Percentiles rank a stretch among this genome's conserved stretches.
These are phyloP conservation scores for Origma solitaria DNA, from an alignment of 2,113 vertebrate genomes.

Conservation along the genomic window DNA sequence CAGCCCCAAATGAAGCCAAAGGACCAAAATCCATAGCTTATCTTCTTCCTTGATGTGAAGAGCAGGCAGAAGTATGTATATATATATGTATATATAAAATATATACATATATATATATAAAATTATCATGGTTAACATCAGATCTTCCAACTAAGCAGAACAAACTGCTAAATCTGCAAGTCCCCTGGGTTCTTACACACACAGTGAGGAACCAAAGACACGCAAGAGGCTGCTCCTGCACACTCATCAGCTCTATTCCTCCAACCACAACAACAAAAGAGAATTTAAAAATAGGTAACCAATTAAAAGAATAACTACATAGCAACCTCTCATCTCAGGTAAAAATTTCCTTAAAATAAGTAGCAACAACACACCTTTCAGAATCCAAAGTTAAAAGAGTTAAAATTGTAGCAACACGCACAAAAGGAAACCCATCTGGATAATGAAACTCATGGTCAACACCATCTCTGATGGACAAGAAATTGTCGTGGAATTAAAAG, in stretches of 20 bases:
- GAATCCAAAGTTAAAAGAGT: neutral
- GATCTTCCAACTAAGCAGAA: neutral
- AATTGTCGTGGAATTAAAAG: neutral
- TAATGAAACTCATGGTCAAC: neutral
- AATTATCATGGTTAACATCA: neutral
- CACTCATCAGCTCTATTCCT: neutral
- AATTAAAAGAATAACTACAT: neutral
- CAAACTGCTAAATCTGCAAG: neutral
- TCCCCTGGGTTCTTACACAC: neutral
- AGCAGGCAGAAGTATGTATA: neutral
- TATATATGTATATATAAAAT: neutral
- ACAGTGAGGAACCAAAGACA: neutral
- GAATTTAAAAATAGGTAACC: neutral
- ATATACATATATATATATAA: no score
- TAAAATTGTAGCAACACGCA: neutral
- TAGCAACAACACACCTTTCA: neutral
- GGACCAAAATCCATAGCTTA: neutral
- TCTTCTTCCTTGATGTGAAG: neutral
- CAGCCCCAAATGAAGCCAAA: neutral
- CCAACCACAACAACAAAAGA: neutral
- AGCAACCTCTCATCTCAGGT: neutral
- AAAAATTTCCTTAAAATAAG: neutral
- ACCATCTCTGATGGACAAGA: neutral
- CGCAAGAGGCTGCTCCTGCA: neutral
- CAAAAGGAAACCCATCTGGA: neutral